Conservation (phyloP, 2,888 invertebrate genomes). For the Argyresthia goedartella region DNA sequence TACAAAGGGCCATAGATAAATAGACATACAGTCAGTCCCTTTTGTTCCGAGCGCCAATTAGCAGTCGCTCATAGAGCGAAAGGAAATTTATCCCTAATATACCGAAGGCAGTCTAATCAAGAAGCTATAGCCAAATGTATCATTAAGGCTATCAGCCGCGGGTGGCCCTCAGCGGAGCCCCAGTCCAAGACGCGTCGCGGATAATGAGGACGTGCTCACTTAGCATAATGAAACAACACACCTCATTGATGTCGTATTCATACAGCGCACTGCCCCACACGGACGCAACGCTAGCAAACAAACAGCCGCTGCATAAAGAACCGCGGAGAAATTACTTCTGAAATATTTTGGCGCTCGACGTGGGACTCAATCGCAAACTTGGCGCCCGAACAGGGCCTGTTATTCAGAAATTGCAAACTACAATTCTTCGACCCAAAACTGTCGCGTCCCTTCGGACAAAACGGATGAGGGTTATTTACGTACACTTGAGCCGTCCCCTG, state of each 20-base stretch:
- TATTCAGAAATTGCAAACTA: constrained; percentile 18
- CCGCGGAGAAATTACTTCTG: background rate
- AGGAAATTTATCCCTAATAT: background rate
- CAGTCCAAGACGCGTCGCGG: background rate
- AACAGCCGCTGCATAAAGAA: too few species aligned
- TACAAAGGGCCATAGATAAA: background rate
- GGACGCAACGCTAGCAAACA: background rate
- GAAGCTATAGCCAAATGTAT: background rate
- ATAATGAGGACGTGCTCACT: constrained; percentile 2
- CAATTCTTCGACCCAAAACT: constrained; percentile 24
- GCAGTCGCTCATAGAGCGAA: background rate
- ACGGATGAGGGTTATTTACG: constrained; percentile 51
- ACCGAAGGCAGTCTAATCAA: background rate
- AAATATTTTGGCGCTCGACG: background rate
- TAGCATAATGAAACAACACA: background rate
- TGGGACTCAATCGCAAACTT: constrained; percentile 12
- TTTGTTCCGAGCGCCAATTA: background rate
- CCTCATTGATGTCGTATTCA: background rate
- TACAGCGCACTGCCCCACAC: background rate
- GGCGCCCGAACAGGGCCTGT: constrained; percentile 24
- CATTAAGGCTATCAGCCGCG: constrained; percentile 4
- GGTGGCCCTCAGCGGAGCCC: background rate
- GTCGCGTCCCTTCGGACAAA: constrained; percentile 27
- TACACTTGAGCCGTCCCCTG: constrained; percentile 34
- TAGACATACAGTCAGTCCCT: background rate